Conservation (phyloP, 2,113 vertebrate species). For the Podilymbus podiceps region DNA sequence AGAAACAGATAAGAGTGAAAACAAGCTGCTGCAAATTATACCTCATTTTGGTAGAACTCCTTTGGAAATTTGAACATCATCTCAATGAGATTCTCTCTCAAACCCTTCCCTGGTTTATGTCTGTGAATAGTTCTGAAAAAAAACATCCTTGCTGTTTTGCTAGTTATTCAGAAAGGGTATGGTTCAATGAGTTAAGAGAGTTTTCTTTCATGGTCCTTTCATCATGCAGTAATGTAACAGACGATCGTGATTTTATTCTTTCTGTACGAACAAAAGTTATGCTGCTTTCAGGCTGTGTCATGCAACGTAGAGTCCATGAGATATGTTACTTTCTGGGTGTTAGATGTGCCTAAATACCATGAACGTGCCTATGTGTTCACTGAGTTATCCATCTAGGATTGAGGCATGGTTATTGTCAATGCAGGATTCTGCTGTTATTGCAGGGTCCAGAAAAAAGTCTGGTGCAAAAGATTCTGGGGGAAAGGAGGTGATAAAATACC, state of each 20-base stretch:
- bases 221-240: not conserved
- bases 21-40: not conserved
- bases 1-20: not conserved
- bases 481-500: not conserved
- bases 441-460: not conserved
- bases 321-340: not conserved
- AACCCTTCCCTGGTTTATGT: not conserved
- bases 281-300: not conserved
- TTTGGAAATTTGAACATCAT: not conserved
- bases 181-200: not conserved
- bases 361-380: not conserved
- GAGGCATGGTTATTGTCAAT: not conserved
- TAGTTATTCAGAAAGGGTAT: not conserved
- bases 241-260: not conserved
- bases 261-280: not conserved
- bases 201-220: not conserved
- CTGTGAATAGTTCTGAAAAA: not conserved
- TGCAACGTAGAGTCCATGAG: not conserved
- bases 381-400: accelerated
- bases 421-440: not conserved
- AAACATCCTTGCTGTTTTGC: slow-evolving; percentile 4
- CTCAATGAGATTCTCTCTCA: slow-evolving; percentile 12
- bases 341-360: not conserved
- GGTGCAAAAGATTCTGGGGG: not conserved
- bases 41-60: slow-evolving; percentile 34